Base-by-base conservation (phyloP, 2,113 vertebrate species). In the Podilymbus podiceps region DNA sequence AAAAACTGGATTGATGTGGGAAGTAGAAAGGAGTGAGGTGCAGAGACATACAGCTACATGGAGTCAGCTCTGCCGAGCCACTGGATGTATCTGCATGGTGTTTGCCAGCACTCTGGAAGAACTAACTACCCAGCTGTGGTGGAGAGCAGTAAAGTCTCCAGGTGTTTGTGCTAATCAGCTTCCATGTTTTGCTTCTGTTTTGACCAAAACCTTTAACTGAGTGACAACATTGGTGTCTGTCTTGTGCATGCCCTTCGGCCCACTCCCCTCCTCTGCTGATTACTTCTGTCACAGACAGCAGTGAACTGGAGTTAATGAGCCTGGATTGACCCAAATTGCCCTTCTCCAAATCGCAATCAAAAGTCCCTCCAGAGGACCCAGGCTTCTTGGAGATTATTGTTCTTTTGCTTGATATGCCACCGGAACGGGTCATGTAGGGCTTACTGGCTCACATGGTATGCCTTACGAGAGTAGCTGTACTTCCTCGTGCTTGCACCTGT, bases 1-100 rank as follows among this genome's bases (percentile, higher is more conserved):
- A 95, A 95, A 92, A 95, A 42, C 71, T 77, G 90, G 75, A 90
- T 67, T 84, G 58, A 40, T 95, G n/a, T 93, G 88, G 53, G 58
- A 96, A 93, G 55, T 92, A 95, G 90, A 73, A 95, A 88, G 75
- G 90, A 94, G 58, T 94, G 92, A 92, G 79, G 90, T 96, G 76
- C 92, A 95, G 69, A 89, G 78, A 85, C 67, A 69, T 76, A 95
- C 88, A 92, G 88, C 92, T 95, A 90, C 90, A 47, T 27, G 68
- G 79, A 93, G 59, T 93, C 95, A 90, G 90, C 90, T 93, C 85
- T 93, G 64, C 72, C 50, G 8, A 92, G 95, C 72, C 72, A 50
- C 93, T 63, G 76, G 92, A 92, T 95, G 68, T 90, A 74, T 92
- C 88, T 69, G 90, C 92, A 73, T 88, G 72, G 74, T 90, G 86